Evolutionary conservation across 2,797 vertebrate genomes (phyloP), one percentile per base, ranked within the genome.

Genomic region (Myotis planiceps): DNA sequence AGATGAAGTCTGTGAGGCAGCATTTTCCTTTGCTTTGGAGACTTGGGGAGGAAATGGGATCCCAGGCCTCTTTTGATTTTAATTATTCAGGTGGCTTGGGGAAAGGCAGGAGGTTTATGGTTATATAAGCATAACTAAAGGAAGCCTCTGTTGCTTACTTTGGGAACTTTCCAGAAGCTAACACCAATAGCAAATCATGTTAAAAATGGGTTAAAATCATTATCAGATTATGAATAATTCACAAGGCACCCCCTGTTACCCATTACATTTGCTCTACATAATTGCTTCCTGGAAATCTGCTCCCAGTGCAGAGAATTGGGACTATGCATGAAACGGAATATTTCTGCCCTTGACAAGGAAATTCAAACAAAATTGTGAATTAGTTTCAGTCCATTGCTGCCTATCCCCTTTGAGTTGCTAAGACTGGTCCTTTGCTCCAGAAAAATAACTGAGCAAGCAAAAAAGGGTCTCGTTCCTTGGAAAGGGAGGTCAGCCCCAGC

Each of bases 251-350:
- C 96, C 94, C 92, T 96, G 94, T 96, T 97, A 92, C 96, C 96
- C 97, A 97, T 98, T 96, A 97, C 78, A 96, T 97, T 98, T 97
- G 96, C 97, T 97, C 95, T 96, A 96, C 97, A 97, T 98, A 97
- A 98, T 97, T 98, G 96, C 96, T 96, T 97, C 95, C 97, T 97
- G 94, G 96, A 96, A 97, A 92, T 97, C 94, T 93, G 93, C 92
- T 97, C 96, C 94, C 97, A 96, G 95, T 71, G 92, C 78, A 88
- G 96, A 88, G 97, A 97, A 96, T 97, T 97, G 97, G 96, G 97
- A 97, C 58, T 88, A 72, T 68, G 72, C 96, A 92, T 96, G 90
- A 98, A 97, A 97, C 86, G 96, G 91, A 97, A 86, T 97, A 93
- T 97, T 96, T 96, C 95, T 97, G 84, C 92, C 58, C 94, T 94